Conservation (phyloP, 2,113 vertebrate genomes). For the Zapus hudsonius region DNA sequence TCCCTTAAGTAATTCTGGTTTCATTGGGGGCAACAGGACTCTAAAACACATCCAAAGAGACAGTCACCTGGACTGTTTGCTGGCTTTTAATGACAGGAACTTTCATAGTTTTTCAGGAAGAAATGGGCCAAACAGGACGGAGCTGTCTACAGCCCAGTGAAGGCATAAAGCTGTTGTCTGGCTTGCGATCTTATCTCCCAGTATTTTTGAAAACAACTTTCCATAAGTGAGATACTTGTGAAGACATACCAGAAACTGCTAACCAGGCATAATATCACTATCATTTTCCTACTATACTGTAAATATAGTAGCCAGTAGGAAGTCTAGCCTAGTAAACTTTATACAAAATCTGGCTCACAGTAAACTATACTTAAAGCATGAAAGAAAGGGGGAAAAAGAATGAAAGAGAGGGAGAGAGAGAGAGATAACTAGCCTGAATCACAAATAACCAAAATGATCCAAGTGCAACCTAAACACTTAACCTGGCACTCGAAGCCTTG, state of each 20-base stretch:
- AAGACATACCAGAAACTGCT: background rate
- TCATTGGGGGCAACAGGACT: background rate
- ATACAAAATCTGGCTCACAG: background rate
- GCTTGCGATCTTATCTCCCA: background rate
- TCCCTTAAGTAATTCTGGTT: background rate
- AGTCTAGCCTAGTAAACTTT: background rate
- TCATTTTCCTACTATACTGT: background rate
- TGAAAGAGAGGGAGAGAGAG: background rate
- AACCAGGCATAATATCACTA: background rate
- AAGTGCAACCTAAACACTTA: background rate
- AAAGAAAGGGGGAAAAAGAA: background rate
- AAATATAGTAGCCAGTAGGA: background rate
- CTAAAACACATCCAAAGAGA: background rate
- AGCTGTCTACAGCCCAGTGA: background rate
- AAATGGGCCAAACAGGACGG: background rate
- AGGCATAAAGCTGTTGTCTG: background rate
- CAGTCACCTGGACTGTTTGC: background rate
- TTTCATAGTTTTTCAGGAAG: background rate
- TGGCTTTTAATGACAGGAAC: background rate
- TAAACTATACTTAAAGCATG: background rate
- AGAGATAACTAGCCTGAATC: background rate
- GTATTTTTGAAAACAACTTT: background rate
- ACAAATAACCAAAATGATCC: background rate
- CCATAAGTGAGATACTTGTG: background rate
- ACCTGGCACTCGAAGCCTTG: background rate